Conservation (phyloP, 2,113 vertebrate species). For the Trematocara nigrifrons region DNA sequence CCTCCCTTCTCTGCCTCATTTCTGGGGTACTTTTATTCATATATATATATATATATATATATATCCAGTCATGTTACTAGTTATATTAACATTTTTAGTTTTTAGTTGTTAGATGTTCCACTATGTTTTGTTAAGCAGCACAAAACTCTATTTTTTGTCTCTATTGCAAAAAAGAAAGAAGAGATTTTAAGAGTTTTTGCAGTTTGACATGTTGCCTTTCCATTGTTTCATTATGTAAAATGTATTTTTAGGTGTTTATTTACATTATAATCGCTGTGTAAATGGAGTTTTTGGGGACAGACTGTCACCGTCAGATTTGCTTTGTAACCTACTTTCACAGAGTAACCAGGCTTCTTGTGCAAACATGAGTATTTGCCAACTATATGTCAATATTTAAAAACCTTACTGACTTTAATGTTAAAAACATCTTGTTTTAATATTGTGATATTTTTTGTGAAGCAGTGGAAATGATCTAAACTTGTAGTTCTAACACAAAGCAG, state of each 20-base stretch:
- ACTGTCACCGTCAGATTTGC: not conserved
- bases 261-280: not conserved
- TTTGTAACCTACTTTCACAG: not conserved
- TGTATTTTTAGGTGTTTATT: not conserved
- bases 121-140: not conserved
- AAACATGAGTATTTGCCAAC: not conserved
- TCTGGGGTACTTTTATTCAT: not conserved
- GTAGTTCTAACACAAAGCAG: not conserved
- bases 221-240: not conserved
- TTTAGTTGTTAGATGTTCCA: not conserved
- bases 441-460: not conserved
- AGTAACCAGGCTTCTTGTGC: not conserved
- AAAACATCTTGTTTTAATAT: not conserved
- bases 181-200: not conserved
- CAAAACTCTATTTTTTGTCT: rapidly evolving
- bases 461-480: not conserved
- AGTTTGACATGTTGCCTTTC: not conserved
- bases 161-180: too few species aligned
- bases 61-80: not conserved
- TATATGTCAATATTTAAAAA: not conserved
- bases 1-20: not conserved
- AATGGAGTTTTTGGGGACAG: not conserved
- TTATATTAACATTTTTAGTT: not conserved
- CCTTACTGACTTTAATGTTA: not conserved
- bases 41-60: not conserved